Conservation (phyloP, 2,113 vertebrate species). For the Lynx canadensis region DNA sequence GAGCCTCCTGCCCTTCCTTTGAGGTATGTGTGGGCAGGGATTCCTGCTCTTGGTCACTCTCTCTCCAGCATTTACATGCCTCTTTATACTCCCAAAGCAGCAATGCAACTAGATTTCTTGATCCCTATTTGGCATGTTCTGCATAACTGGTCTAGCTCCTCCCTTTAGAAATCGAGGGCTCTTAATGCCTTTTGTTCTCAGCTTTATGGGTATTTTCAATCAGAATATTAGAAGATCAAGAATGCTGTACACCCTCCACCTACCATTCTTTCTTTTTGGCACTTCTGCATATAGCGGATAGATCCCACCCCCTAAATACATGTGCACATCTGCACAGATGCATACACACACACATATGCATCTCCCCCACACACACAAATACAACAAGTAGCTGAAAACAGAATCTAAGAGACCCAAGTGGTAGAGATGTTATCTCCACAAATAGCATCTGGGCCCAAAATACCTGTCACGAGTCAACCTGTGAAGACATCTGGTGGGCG, state of each 20-base stretch:
- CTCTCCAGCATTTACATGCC: background rate
- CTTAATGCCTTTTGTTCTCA: background rate
- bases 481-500: background rate
- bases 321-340: background rate
- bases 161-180: background rate
- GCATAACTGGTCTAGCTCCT: background rate
- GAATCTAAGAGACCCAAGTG: background rate
- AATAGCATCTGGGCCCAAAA: background rate
- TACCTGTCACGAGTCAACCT: background rate
- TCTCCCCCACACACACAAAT: background rate
- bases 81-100: background rate
- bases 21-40: background rate
- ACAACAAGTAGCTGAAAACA: background rate
- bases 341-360: background rate
- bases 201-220: background rate
- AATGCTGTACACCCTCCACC: background rate
- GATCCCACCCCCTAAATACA: background rate
- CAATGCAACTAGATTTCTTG: background rate
- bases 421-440: background rate
- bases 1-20: background rate
- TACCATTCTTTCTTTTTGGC: background rate
- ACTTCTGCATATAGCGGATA: background rate
- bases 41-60: background rate
- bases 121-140: background rate
- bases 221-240: conserved; percentile 19